Percentiles rank a stretch among this genome's conserved stretches.
Conservation (phyloP, 2,113 vertebrate genomes). For the Hydrolagus affinis region DNA sequence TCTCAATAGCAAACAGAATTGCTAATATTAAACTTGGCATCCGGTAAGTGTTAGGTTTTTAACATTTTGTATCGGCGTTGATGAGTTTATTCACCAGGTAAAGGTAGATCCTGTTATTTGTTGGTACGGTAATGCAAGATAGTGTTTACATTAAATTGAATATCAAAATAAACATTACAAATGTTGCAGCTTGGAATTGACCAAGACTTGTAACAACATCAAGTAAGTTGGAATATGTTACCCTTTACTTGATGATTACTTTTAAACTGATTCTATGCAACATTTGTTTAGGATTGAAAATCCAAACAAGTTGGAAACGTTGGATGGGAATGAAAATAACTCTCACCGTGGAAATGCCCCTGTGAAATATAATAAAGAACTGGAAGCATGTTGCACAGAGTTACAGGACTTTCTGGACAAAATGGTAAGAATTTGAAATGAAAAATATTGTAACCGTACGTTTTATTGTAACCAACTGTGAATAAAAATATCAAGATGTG, state of each 20-base stretch:
- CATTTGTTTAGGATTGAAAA: slow-evolving; percentile 47
- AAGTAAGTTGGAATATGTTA: background rate
- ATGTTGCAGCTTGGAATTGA: too few species aligned
- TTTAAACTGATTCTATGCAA: background rate
- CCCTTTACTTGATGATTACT: background rate
- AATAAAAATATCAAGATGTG: background rate
- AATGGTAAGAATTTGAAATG: slow-evolving; percentile 57
- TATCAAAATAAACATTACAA: too few species aligned
- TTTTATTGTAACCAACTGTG: background rate
- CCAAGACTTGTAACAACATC: too few species aligned
- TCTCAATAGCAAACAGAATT: slow-evolving; percentile 58
- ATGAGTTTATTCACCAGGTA: too few species aligned
- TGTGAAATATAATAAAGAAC: slow-evolving; percentile 47
- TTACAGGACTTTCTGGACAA: slow-evolving; percentile 59
- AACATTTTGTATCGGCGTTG: background rate
- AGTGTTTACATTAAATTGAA: too few species aligned
- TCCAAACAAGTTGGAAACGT: slow-evolving; percentile 42
- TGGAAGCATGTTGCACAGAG: slow-evolving; percentile 63
- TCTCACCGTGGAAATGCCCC: slow-evolving; percentile 34
- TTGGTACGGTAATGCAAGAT: too few species aligned
- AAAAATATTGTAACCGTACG: background rate
- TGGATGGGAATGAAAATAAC: slow-evolving; percentile 39
- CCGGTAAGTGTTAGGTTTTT: slow-evolving; percentile 51
- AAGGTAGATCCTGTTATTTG: too few species aligned
- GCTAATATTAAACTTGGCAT: slow-evolving; percentile 62